These are phyloP conservation scores for Erpetoichthys calabaricus DNA, from an alignment of 2,797 vertebrate genomes.

Conservation along the genomic window DNA sequence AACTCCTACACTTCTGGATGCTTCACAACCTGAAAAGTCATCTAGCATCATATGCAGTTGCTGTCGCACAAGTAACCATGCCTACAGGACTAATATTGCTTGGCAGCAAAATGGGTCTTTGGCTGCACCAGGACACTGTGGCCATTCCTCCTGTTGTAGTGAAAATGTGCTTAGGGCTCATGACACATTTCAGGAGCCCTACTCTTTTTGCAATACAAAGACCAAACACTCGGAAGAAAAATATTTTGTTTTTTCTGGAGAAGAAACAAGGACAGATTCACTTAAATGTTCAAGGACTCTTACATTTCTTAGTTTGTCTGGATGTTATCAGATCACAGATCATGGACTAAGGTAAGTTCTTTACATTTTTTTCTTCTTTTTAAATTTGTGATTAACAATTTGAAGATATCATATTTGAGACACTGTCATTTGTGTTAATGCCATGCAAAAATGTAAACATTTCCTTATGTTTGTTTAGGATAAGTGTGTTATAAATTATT, in stretches of 20 bases:
- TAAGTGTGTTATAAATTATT: neutral
- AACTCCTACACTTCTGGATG: conserved; percentile 49
- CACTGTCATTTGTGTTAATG: neutral
- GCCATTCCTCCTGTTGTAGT: conserved; percentile 77
- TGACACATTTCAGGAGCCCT: conserved; percentile 50
- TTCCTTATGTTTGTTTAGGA: conserved; percentile 6
- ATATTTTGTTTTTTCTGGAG: conserved; percentile 45
- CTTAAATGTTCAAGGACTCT: conserved; percentile 58
- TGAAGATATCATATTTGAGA: neutral
- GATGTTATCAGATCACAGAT: conserved; percentile 93
- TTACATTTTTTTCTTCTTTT: no score
- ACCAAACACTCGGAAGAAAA: conserved; percentile 60
- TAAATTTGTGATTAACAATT: neutral
- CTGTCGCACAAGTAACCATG: conserved; percentile 58
- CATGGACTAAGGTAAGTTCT: conserved; percentile 72
- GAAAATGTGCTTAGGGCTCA: conserved; percentile 71
- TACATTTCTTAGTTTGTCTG: conserved; percentile 88
- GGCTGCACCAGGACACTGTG: conserved; percentile 61
- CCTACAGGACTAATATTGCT: conserved; percentile 68
- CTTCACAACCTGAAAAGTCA: conserved; percentile 36
- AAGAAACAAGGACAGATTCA: conserved; percentile 50
- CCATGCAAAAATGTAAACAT: no score
- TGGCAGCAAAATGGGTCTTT: conserved; percentile 64
- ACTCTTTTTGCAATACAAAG: conserved; percentile 45
- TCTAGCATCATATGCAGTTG: conserved; percentile 48